A percentile compares a stretch with the other conserved stretches of the same genome.
Conservation (phyloP, 2,113 vertebrate genomes). For the Stomatorhinus ivindoensis region DNA sequence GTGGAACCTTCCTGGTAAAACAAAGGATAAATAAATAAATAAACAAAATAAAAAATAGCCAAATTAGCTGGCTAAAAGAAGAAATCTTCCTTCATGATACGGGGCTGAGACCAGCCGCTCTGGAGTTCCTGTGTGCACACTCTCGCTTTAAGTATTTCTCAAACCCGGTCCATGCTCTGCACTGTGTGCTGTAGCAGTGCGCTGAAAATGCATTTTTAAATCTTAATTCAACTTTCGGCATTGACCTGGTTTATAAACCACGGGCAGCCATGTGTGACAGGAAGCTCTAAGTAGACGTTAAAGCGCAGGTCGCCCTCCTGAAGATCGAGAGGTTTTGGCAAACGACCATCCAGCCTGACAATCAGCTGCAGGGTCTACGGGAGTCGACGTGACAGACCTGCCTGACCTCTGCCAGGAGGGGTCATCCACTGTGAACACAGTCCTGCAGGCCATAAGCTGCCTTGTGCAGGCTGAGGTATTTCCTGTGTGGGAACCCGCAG, state of each 20-base stretch:
- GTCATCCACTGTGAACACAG: background rate
- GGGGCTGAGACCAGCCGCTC: background rate
- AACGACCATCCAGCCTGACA: background rate
- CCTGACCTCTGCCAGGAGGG: background rate
- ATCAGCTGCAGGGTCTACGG: background rate
- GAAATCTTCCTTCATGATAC: background rate
- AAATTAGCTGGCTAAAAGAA: background rate
- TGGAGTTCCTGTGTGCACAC: background rate
- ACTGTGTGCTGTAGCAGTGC: background rate
- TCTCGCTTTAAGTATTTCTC: background rate
- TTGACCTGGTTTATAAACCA: background rate
- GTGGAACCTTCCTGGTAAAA: too few relatives aligned
- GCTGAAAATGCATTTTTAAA: background rate
- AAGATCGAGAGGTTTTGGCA: background rate
- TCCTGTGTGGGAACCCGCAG: constrained; percentile 10
- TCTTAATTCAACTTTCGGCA: background rate
- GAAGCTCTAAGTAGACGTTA: background rate
- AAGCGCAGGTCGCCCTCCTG: background rate
- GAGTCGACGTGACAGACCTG: background rate
- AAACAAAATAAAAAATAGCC: too few relatives aligned
- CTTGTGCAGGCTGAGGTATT: background rate
- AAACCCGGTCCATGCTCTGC: background rate
- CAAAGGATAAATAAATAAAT: too few relatives aligned
- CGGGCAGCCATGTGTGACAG: background rate
- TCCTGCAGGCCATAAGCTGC: background rate